Base-by-base conservation (phyloP, 2,113 vertebrate genomes). In the Gulo gulo region DNA sequence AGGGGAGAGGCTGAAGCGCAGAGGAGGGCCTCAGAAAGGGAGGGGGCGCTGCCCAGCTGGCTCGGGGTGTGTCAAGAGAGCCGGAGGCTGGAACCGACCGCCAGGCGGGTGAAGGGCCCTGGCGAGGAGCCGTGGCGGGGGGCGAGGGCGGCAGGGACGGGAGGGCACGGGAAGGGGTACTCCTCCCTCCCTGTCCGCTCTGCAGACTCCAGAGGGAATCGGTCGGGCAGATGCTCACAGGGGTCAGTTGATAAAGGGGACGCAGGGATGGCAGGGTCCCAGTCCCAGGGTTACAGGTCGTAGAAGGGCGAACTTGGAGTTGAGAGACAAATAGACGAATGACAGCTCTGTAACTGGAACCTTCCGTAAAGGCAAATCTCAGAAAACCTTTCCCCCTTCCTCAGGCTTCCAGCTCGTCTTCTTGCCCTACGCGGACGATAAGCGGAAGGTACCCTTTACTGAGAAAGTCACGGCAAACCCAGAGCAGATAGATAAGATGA, bases 401-500 rank as follows among this genome's bases (percentile, higher is more conserved):
- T 2, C 97, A 99, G 99, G 99, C 80, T 99, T 99, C 97, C 99
- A 99, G 52, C 94, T 99, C 2, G 98, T 99, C 98, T 99, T 98
- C 98, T 98, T 99, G 26, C 99, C 99, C 0, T 99, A 98, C 0
- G 99, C 99, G 4, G 99, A 99, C 34, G 99, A 99, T 97, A 97
- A 99, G 11, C 98, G 99, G 57, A 99, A 99, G 12, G 52, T 99
- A 96, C 99, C 99, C 98, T 93, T 97, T 57, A 99, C 99, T 0
- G 98, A 99, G 57, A 98, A 98, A 73, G 98, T 99, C 1, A 23
- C 91, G 18, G 99, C 99, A 29, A 99, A 98, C 85, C 97, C 26
- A n/a, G 98, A 98, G 50, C 99, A 99, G 97, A 98, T 99, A 67
- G 98, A 99, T 98, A 99, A 99, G 98, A 99, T 99, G 99, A 99